These are phyloP conservation scores for Noctua pronuba DNA, from an alignment of 2,888 invertebrate genomes.

Conservation along the genomic window DNA sequence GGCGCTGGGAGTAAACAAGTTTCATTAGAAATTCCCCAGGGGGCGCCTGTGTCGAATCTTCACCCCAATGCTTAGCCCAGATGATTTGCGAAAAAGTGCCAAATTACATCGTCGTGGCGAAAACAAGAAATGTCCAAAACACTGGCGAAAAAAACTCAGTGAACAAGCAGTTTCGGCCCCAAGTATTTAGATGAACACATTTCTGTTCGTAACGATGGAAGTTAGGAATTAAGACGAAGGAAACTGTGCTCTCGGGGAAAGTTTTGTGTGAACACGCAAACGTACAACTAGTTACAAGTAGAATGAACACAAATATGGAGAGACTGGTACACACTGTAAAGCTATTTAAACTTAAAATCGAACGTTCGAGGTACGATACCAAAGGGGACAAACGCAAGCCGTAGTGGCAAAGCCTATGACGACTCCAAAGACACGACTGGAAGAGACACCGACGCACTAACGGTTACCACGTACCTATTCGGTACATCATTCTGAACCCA, in stretches of 20 bases:
- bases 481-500: not conserved
- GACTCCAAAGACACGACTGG: not conserved
- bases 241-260: constrained; percentile 48
- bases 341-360: not conserved
- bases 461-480: not conserved
- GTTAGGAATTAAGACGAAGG: constrained; percentile 56
- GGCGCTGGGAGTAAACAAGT: constrained; percentile 65
- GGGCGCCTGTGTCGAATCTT: constrained; percentile 60
- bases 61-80: constrained; percentile 52
- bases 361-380: not conserved
- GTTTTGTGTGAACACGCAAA: constrained; percentile 37
- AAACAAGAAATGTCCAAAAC: constrained; percentile 64
- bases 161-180: constrained; percentile 58
- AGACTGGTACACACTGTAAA: not conserved
- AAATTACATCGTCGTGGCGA: constrained; percentile 69
- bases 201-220: constrained; percentile 57
- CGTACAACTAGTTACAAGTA: constrained; percentile 19
- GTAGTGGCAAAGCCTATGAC: not conserved
- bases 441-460: not conserved
- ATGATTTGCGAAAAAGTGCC: constrained; percentile 69
- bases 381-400: not conserved
- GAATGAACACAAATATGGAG: constrained; percentile 21
- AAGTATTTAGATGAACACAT: constrained; percentile 66
- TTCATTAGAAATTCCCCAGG: constrained; percentile 64
- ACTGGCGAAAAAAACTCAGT: constrained; percentile 50